Percentiles rank a stretch among this genome's conserved stretches.
phyloP scores from a whole-genome alignment of 2,888 invertebrate species.

The Periphyllus acericola region DNA sequence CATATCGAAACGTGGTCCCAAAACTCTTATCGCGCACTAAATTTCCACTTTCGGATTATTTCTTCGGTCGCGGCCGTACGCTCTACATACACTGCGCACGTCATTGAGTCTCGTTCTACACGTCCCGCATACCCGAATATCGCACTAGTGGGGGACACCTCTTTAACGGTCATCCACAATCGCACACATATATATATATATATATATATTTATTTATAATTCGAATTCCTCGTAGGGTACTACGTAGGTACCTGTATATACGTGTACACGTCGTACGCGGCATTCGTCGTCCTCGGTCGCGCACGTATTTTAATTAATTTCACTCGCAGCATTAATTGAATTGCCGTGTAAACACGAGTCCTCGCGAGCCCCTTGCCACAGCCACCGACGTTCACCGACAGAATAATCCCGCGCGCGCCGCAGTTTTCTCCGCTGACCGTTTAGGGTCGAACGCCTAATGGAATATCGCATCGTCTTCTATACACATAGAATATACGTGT shows the following conservation, averaged over 20 bases:
- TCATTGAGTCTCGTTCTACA: too few species aligned
- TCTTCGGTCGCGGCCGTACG: too few species aligned
- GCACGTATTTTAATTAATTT: constrained; percentile 41
- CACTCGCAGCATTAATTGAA: constrained; percentile 30
- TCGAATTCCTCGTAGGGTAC: too few species aligned
- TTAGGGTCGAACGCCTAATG: constrained; percentile 6
- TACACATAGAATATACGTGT: background rate
- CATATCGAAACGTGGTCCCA: background rate
- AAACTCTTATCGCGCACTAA: background rate
- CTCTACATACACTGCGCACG: too few species aligned
- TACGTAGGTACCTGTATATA: too few species aligned
- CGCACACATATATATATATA: background rate
- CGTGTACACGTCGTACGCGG: background rate
- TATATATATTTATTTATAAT: background rate
- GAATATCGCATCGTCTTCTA: background rate
- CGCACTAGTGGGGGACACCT: background rate
- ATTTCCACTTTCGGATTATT: background rate
- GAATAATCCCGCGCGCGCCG: background rate
- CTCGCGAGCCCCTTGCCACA: background rate
- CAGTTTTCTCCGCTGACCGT: background rate
- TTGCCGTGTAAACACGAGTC: constrained; percentile 25
- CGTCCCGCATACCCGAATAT: too few species aligned
- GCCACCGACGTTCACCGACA: background rate
- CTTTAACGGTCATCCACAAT: background rate
- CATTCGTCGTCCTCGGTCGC: background rate